Evolutionary conservation across 2,113 vertebrate species (phyloP), one percentile per base, ranked within the genome.

Genomic region (Recurvirostra avosetta): DNA sequence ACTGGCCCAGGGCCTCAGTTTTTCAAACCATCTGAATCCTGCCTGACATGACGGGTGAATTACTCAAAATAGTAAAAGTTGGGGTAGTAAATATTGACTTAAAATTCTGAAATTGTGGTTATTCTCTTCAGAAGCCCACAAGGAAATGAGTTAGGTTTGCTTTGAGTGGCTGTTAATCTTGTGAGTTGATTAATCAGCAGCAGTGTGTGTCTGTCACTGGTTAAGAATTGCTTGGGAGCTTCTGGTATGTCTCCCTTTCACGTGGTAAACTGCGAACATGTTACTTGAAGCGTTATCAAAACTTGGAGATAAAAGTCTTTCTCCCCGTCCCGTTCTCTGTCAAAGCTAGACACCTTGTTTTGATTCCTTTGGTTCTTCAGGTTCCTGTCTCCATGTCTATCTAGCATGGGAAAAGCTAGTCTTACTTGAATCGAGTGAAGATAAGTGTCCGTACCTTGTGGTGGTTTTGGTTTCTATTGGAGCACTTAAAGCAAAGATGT

Each of bases 211-310:
- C 49, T 25, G 32, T 53, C 10, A 2, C 14, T 6, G 38, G 18
- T 63, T 40, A 22, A 45, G 67, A 59, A 47, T 30, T 12, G 43
- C 41, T 47, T 9, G 20, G 23, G 75, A 89, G 75, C 40, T 71
- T 32, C 40, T 52, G 50, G n/a, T 47, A 5, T 9, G 22, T 58
- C n/a, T 73, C 73, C 7, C 26, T 50, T 52, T 58, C 25, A 14
- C 14, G 0, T 9, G 26, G 34, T 40, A 53, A 65, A 16, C 32
- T 66, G n/a, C 0, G 2, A 52, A 47, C 9, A 8, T 0, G 5
- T 36, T 25, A 26, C 30, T 26, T n/a, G 6, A 75, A 55, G 36
- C 50, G 25, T 71, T 53, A 19, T 34, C 23, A 56, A 6, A 49
- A 20, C n/a, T 74, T 62, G 38, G 74, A 85, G 32, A 62, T 61